Percentiles rank a stretch among this genome's conserved stretches.
Conservation (phyloP, 2,797 vertebrate genomes). For the Manis crassicaudata region DNA sequence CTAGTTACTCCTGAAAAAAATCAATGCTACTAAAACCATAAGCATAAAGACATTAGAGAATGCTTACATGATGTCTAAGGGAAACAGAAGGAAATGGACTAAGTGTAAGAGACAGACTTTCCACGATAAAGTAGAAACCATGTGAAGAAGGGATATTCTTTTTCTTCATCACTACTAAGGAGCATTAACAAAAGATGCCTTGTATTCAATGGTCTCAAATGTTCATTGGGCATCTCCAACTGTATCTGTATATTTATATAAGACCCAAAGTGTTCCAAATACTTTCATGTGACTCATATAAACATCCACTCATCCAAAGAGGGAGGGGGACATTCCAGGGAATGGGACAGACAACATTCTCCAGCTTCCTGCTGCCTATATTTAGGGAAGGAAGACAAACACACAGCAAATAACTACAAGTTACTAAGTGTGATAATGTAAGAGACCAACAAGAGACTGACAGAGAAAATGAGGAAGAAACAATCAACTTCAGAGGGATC, state of each 20-base stretch:
- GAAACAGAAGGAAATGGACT: not conserved
- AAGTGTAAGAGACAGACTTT: not conserved
- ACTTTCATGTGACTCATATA: not conserved
- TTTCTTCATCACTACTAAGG: not conserved
- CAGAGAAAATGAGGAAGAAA: not conserved
- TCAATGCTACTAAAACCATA: slow-evolving; percentile 49
- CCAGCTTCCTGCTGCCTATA: not conserved
- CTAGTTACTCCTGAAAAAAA: slow-evolving; percentile 53
- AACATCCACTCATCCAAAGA: not conserved
- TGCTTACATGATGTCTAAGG: not conserved
- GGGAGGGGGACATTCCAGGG: not conserved
- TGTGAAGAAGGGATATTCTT: not conserved
- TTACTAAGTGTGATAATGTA: not conserved
- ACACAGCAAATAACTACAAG: not conserved
- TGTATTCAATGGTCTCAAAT: not conserved
- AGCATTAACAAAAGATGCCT: not conserved
- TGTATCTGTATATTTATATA: not conserved
- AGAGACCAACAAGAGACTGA: not conserved
- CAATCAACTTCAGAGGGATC: not conserved
- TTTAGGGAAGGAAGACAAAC: not conserved
- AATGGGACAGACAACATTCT: not conserved
- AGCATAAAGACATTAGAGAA: slow-evolving; percentile 35
- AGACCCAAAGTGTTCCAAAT: not conserved
- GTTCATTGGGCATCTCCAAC: not conserved
- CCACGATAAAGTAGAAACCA: not conserved